Conservation (phyloP, 2,888 invertebrate species). For the Patella depressa region DNA sequence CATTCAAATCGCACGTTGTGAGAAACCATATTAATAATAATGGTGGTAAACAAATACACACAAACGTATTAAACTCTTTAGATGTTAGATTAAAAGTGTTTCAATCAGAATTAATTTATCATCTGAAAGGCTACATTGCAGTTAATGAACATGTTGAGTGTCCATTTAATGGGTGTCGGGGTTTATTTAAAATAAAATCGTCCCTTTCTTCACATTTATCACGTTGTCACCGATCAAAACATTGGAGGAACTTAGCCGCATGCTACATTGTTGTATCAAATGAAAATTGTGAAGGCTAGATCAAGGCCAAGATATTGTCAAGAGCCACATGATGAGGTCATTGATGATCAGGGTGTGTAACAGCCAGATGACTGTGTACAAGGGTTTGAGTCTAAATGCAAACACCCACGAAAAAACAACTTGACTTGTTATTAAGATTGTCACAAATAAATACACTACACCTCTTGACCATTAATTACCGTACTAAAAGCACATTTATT, state of each 20-base stretch:
- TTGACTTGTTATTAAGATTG: too few species aligned
- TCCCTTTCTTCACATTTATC: neutral
- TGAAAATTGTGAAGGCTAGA: neutral
- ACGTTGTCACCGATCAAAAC: neutral
- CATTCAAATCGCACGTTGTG: neutral
- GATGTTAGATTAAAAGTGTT: neutral
- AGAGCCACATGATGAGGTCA: too few species aligned
- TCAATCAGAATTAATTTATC: neutral
- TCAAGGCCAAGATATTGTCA: too few species aligned
- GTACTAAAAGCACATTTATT: too few species aligned
- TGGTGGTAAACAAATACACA: neutral
- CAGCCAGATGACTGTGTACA: too few species aligned
- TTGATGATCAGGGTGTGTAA: too few species aligned
- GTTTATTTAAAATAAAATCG: neutral
- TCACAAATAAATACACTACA: too few species aligned
- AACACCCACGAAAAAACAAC: too few species aligned
- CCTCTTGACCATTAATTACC: too few species aligned
- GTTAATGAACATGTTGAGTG: neutral
- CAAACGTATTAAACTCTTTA: neutral
- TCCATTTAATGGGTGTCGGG: neutral
- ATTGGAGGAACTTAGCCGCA: neutral
- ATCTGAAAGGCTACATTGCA: neutral
- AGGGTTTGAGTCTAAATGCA: too few species aligned
- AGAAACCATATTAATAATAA: neutral
- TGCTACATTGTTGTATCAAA: neutral